Base-by-base conservation (phyloP, 2,797 vertebrate species). In the Pangasius sanitwongsei region DNA sequence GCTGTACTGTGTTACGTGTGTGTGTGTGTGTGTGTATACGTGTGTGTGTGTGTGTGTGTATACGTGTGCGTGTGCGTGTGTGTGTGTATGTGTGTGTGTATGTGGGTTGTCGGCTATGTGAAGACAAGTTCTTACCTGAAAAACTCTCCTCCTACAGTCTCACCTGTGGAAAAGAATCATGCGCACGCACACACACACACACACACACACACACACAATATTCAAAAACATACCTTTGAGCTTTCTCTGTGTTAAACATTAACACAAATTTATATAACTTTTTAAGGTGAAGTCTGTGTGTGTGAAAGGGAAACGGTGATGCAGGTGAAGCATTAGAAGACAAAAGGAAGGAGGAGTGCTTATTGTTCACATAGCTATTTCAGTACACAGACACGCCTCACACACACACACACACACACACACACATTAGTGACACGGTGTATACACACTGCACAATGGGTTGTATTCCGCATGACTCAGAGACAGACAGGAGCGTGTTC, bases 301-400 rank as follows among this genome's bases (percentile, higher is more conserved):
- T 20, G 85, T n/a, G 70, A 55, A 55, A 53, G 37, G 37, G 85
- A 75, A 86, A 75, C 1, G 4, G 57, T 85, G 34, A 75, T 65
- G 82, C 50, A 61, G 77, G 82, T 70, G 41, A 75, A 83, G 72
- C 8, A 53, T 81, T 69, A 41, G 61, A 81, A 53, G 61, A 87
- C 74, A 75, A 80, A 87, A 80, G 57, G 61, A 80, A 87, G 75
- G 75, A 81, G 75, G 77, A 80, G 75, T 81, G 44, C 75, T 67
- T 87, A 87, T 87, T 87, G 75, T 87, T 87, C 69, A 59, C 77
- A 81, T 44, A 88, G 69, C 53, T 88, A 84, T 77, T 77, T 84
- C n/a, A 84, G 83, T 84, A 57, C 87, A 88, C 72, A 75, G 87
- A 53, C 83, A 85, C 83, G 18, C 87, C 75, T 55, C 85, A 57